Percentiles rank a stretch among this genome's conserved stretches.
Conservation (phyloP, 1,140 invertebrate species). For the Lepidostoma basale region DNA sequence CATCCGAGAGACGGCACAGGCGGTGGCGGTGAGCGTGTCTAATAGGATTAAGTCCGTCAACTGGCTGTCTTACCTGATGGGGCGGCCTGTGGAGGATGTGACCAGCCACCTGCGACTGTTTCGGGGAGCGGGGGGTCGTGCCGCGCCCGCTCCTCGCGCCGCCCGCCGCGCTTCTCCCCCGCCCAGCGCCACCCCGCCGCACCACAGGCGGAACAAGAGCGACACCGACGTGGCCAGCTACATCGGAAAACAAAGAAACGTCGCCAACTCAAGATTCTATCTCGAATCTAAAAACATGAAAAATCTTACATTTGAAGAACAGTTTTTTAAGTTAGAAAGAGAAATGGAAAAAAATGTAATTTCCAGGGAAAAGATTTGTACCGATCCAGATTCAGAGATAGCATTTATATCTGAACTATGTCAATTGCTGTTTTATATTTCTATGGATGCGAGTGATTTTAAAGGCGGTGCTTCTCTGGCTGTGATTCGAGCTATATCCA, state of each 20-base stretch:
- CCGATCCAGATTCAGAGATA: conserved; percentile 67
- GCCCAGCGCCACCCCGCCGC: conserved; percentile 55
- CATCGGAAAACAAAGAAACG: conserved; percentile 48
- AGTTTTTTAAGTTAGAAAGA: conserved; percentile 88
- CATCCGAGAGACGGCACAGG: conserved; percentile 62
- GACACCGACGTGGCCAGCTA: conserved; percentile 67
- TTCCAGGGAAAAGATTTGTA: conserved; percentile 71
- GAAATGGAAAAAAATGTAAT: conserved; percentile 81
- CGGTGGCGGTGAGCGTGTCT: conserved; percentile 64
- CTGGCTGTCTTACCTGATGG: conserved; percentile 88
- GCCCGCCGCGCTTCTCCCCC: conserved; percentile 51
- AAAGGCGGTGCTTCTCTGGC: conserved; percentile 80
- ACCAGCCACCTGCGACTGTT: conserved; percentile 87
- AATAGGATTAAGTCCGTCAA: conserved; percentile 83
- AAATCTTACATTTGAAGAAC: conserved; percentile 66
- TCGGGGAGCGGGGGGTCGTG: conserved; percentile 71
- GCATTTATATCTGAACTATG: conserved; percentile 84
- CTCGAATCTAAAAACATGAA: conserved; percentile 52
- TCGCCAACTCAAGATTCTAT: conserved; percentile 58
- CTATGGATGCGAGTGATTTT: conserved; percentile 85
- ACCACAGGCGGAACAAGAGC: conserved; percentile 73
- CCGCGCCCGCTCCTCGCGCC: conserved; percentile 51
- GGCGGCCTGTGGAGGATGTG: conserved; percentile 86
- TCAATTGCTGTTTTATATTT: conserved; percentile 83
- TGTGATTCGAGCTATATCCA: conserved; percentile 77